Base-by-base conservation (phyloP, 2,797 vertebrate genomes). In the Buphagus erythrorhynchus region DNA sequence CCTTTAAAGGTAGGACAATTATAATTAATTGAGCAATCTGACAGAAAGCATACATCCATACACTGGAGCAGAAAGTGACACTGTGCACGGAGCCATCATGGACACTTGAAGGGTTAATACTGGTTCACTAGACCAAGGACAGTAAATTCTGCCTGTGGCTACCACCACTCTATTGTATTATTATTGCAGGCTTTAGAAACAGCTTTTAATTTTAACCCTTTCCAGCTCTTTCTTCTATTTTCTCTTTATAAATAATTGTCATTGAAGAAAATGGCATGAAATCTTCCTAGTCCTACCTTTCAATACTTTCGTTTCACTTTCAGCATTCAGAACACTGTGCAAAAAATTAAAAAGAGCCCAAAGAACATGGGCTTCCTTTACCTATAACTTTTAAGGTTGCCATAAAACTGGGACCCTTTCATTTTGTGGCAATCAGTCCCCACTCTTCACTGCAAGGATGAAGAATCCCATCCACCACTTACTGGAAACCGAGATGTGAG, bases 21-120 rank as follows among this genome's bases (percentile, higher is more conserved):
- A 96, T 96, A 98, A 97, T 96, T 97, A 97, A 97, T 95, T 97
- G 97, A 97, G 95, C 95, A 95, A 97, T 97, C 94, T 94, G 88
- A 96, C 91, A 96, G 96, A 97, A 97, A 94, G 91, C 88, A 94
- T 69, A 96, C 77, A 86, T 79, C 85, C 93, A 80, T 81, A 85
- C 74, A 68, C 87, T 86, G 90, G 59, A 67, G 77, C 85, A 88
- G 88, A 76, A 89, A 96, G 94, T 95, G 91, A 95, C 92, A 86
- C 91, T 90, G 88, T 59, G 91, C 86, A 84, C 52, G 74, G 96
- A 97, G 78, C 76, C 91, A 95, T 69, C 63, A 94, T 84, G 88
- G 93, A 94, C 95, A 96, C 90, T 92, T 59, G 79, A 97, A 96
- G 94, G 95, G 95, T 97, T 97, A 98, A 98, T 91, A 46, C 69